A percentile compares a stretch with the other conserved stretches of the same genome.
These are phyloP conservation scores for Troides helena DNA, from an alignment of 2,888 invertebrate species.

Conservation along the genomic window DNA sequence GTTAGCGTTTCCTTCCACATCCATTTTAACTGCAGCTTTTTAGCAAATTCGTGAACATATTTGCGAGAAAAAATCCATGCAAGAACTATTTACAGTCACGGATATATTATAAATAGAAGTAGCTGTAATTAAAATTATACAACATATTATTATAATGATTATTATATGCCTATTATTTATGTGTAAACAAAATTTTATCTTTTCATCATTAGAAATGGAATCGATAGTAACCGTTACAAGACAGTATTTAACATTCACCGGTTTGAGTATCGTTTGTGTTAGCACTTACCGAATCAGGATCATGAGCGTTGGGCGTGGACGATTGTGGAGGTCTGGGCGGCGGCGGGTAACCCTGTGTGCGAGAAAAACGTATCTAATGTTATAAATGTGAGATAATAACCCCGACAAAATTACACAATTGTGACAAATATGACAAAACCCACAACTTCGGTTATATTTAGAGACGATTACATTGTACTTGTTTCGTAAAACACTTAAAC, in stretches of 20 bases:
- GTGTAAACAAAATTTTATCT: no score
- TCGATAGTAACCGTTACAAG: neutral
- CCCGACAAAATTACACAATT: neutral
- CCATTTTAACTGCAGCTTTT: neutral
- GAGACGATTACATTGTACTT: no score
- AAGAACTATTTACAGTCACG: no score
- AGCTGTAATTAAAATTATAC: no score
- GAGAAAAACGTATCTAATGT: conserved; percentile 25
- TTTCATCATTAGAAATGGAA: neutral
- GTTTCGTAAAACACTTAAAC: no score
- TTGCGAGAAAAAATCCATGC: no score
- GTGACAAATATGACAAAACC: no score
- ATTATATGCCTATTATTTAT: no score
- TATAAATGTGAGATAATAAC: neutral
- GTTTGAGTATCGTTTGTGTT: neutral
- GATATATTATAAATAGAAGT: no score
- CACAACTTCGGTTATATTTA: no score
- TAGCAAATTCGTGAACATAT: no score
- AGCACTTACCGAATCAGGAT: conserved; percentile 86
- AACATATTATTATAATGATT: no score
- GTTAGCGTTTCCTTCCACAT: neutral
- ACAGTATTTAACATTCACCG: neutral
- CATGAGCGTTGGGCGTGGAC: conserved; percentile 88
- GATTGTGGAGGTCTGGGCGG: conserved; percentile 86
- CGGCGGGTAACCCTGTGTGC: conserved; percentile 83